These are phyloP conservation scores for Limnothrissa miodon DNA, from an alignment of 2,113 vertebrate species.

Conservation along the genomic window DNA sequence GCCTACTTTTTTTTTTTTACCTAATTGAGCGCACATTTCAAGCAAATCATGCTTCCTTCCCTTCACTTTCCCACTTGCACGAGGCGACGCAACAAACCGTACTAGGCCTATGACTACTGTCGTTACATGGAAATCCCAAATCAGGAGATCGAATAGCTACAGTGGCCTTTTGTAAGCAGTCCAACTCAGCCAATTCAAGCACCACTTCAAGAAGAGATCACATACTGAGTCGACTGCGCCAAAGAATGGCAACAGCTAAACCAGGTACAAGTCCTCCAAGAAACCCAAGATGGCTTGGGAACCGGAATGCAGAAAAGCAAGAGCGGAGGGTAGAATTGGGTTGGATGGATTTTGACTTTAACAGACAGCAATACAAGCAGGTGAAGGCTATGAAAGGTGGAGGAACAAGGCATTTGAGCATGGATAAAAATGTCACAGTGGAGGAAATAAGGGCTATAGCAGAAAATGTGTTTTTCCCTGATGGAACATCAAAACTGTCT, in stretches of 20 bases:
- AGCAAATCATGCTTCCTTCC: too few species aligned
- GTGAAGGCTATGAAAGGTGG: slow-evolving; percentile 35
- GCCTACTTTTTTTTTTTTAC: too few species aligned
- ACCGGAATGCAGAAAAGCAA: slow-evolving; percentile 26
- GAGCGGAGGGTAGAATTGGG: slow-evolving; percentile 29
- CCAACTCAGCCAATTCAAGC: neutral
- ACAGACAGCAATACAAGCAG: slow-evolving; percentile 26
- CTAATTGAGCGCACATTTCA: too few species aligned
- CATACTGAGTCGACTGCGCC: slow-evolving; percentile 19
- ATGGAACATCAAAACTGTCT: neutral
- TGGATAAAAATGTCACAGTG: slow-evolving; percentile 26
- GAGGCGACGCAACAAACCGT: too few species aligned
- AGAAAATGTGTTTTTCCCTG: slow-evolving; percentile 31
- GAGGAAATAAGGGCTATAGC: slow-evolving; percentile 20
- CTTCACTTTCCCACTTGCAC: too few species aligned
- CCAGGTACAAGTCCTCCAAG: neutral
- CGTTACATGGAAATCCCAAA: too few species aligned
- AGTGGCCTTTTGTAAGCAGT: slow-evolving; percentile 12
- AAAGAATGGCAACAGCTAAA: neutral
- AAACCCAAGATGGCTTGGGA: slow-evolving; percentile 8
- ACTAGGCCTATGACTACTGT: too few species aligned
- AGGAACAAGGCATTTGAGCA: slow-evolving; percentile 33
- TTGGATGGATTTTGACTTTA: slow-evolving; percentile 38
- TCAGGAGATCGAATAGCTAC: slow-evolving; percentile 5
- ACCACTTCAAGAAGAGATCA: neutral